Percentiles rank a stretch among this genome's conserved stretches.
These are phyloP conservation scores for Melieria crassipennis DNA, from an alignment of 2,888 invertebrate genomes.

Conservation along the genomic window DNA sequence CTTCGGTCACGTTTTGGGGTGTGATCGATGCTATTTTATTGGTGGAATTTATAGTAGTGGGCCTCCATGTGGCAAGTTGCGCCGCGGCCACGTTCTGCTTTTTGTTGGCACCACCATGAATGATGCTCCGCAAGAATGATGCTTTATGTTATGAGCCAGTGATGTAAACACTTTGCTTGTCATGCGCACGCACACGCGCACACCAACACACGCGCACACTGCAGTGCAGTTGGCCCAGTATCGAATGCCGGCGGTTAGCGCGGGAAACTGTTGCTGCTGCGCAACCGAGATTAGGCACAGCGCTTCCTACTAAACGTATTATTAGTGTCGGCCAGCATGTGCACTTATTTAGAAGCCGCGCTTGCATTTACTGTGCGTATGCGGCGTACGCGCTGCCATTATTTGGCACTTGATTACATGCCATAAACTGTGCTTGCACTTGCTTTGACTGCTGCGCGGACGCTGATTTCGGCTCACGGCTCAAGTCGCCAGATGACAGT, in stretches of 20 bases:
- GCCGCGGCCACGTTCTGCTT: not conserved
- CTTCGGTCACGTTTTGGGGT: constrained; percentile 61
- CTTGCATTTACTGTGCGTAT: not conserved
- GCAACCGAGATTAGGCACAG: constrained; percentile 16
- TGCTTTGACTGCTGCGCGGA: not conserved
- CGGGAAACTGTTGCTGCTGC: constrained; percentile 25
- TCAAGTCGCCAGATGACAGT: too few relatives aligned
- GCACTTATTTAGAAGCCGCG: constrained; percentile 17
- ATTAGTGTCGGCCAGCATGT: constrained; percentile 24
- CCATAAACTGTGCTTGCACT: constrained; percentile 28
- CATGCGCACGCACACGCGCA: not conserved
- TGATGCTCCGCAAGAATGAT: constrained; percentile 24
- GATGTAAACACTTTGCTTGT: constrained; percentile 38
- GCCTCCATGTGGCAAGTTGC: constrained; percentile 1
- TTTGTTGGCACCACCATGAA: not conserved
- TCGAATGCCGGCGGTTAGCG: not conserved
- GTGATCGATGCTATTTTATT: constrained; percentile 62
- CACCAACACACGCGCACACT: too few relatives aligned
- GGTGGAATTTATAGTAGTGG: constrained; percentile 54
- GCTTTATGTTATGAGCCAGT: constrained; percentile 34
- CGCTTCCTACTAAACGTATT: constrained; percentile 30
- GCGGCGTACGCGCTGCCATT: constrained; percentile 14
- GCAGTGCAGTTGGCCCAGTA: not conserved
- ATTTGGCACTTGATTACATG: constrained; percentile 36
- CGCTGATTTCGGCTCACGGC: too few relatives aligned